Conservation (phyloP, 2,888 invertebrate genomes). For the Protula sp. region DNA sequence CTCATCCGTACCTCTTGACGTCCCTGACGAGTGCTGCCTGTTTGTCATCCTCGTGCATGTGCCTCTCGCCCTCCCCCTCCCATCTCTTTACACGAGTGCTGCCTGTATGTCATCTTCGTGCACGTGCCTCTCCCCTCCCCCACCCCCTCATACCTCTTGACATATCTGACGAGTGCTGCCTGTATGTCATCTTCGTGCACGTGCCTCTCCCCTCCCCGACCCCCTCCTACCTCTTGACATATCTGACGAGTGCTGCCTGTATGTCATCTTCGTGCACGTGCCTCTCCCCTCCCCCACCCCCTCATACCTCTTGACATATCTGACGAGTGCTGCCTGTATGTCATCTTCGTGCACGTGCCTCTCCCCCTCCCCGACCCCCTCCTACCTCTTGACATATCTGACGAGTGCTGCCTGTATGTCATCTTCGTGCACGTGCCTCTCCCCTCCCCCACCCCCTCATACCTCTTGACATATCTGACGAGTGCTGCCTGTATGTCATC, state of each 20-base stretch:
- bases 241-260: conserved; percentile 34
- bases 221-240: conserved; percentile 44
- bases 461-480: conserved; percentile 41
- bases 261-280: conserved; percentile 46
- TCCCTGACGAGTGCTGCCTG: conserved; percentile 37
- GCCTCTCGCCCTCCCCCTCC: conserved; percentile 41
- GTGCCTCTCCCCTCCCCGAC: conserved; percentile 44
- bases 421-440: no score
- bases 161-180: conserved; percentile 34
- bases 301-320: conserved; percentile 41
- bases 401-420: no score
- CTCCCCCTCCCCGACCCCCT: no score
- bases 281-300: conserved; percentile 43
- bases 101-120: no score
- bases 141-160: conserved; percentile 43
- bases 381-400: no score
- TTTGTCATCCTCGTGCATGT: conserved; percentile 43
- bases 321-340: conserved; percentile 36
- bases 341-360: conserved; percentile 42
- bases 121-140: no score
- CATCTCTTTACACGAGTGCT: no score
- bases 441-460: no score
- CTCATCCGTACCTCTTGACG: conserved; percentile 39
- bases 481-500: conserved; percentile 40
- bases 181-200: conserved; percentile 43